Evolutionary conservation across 2,888 invertebrate genomes (phyloP), one percentile per base, ranked within the genome.

Genomic region (Minunthozetes semirufus): DNA sequence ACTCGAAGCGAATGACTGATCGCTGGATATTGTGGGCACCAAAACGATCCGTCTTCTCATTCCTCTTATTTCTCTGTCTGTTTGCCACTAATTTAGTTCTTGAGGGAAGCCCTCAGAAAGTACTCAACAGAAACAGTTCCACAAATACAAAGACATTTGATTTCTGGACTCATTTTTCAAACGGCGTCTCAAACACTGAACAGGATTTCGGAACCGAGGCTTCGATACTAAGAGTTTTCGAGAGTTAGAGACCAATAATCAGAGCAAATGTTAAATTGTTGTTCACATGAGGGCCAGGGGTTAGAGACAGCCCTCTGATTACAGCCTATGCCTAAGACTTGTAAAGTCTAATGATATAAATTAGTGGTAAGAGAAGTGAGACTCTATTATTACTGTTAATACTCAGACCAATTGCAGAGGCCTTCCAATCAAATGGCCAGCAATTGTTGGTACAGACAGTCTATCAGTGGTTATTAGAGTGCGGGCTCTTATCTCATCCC

Each of bases 291-390:
- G 59, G 59, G 59, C 59, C 59, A 59, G 59, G 22, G 59, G 59
- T 59, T 59, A 59, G 59, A 59, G 27, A 17, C 59, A 48, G 48
- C 48, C 48, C 48, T 22, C 19, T 22, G 59, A 59, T 59, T 22
- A 59, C 59, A 59, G 59, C 11, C 59, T 9, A 22, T 19, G 6
- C 15, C 15, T 17, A 17, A 48, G 48, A 6, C n/a, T n/a, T n/a
- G 5, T 15, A 22, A 5, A 9, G 11, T 22, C 22, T 59, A 59
- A 59, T 59, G 59, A 59, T 15, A 59, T 27, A 59, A 59, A 59
- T 59, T 59, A 59, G 59, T 59, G 59, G 59, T 59, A 22, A 59
- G 59, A 59, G 59, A 59, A 59, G 59, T 59, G 59, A 59, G 59
- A 59, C 59, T 48, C 9, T 59, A 27, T 27, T 27, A 59, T 59